Evolutionary conservation across 1,140 invertebrate species (phyloP), one percentile per base, ranked within the genome.

Genomic region (Eupeodes corollae): DNA sequence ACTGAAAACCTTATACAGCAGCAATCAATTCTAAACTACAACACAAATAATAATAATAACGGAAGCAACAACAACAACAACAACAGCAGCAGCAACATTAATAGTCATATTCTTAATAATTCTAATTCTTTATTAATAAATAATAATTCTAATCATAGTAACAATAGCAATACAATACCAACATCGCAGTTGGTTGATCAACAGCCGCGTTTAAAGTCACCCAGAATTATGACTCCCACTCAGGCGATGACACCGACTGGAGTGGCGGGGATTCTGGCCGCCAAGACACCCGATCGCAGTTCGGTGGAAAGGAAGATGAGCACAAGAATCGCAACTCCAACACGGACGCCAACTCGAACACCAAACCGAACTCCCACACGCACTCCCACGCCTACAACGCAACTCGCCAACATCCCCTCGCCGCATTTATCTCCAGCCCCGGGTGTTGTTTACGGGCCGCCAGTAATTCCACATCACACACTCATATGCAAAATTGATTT

Each of bases 401-500:
- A n/a, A 19, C 44, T 26, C 21, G 21, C 21, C 21, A 26, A 3
- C 8, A 26, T 26, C 21, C 3, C 21, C 42, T 43, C 42, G 32
- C 30, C 15, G 21, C 21, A 26, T 26, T 26, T 14, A 37, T 14
- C 35, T 37, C 35, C 35, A 37, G 15, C 35, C 33, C 33, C n/a
- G 8, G 21, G 21, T 26, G 21, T 26, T 26, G 21, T 26, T 5
- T 26, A 26, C 8, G 21, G 35, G 3, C 13, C 13, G 3, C 35
- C 15, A n/a, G 13, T 13, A 37, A 37, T 37, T 37, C 35, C 35
- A 13, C 35, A 37, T 37, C 35, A 43, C 10, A 42, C 19, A 8
- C 40, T 68, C 10, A 63, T 68, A 38, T 68, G 65, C 46, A 63
- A 61, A 46, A 67, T 68, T 33, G 65, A 67, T 45, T 47, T 68